Conservation (phyloP, 2,797 vertebrate species). For the Liparis tanakae region DNA sequence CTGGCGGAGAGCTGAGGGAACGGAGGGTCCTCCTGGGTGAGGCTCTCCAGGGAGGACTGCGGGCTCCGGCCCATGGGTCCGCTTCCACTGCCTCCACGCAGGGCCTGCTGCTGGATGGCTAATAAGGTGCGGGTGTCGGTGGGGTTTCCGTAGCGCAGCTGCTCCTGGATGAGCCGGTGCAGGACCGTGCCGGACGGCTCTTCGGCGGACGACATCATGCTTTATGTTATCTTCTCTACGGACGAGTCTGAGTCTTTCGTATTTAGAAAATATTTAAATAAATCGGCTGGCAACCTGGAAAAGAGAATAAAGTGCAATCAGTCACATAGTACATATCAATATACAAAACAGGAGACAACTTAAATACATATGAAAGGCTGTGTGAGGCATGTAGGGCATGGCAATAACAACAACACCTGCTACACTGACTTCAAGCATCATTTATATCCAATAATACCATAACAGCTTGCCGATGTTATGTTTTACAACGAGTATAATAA, state of each 20-base stretch:
- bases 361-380: neutral
- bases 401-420: neutral
- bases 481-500: neutral
- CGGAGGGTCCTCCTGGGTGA: conserved; percentile 89
- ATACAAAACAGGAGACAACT: neutral
- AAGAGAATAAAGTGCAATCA: conserved; percentile 24
- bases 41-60: conserved; percentile 91
- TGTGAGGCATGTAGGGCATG: neutral
- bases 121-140: conserved; percentile 95
- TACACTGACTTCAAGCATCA: neutral
- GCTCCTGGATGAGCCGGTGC: conserved; percentile 98
- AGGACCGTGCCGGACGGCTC: conserved; percentile 96
- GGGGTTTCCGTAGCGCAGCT: conserved; percentile 96
- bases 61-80: conserved; percentile 85
- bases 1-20: conserved; percentile 92
- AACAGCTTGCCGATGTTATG: neutral
- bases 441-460: too few species aligned
- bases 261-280: conserved; percentile 18
- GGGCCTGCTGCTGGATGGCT: conserved; percentile 93
- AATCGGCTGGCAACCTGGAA: conserved; percentile 61
- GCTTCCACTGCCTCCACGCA: conserved; percentile 81
- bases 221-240: conserved; percentile 42
- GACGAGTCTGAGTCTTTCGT: conserved; percentile 47
- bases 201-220: conserved; percentile 92
- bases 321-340: neutral